Conservation (phyloP, 2,888 invertebrate genomes). For the Pherbina coryleti region DNA sequence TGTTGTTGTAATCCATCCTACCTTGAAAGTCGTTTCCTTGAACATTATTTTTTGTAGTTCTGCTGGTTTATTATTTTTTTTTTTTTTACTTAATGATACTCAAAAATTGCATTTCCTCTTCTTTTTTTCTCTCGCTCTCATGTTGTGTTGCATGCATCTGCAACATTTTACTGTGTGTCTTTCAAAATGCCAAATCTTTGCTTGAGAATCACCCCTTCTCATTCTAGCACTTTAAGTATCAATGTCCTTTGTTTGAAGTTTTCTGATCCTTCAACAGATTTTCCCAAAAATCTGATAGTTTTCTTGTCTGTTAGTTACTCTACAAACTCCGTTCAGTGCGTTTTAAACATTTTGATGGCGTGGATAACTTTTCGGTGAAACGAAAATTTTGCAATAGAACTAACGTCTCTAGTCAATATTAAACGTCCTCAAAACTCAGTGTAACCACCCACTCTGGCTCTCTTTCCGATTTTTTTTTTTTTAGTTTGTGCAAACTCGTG, state of each 20-base stretch:
- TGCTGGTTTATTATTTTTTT: neutral
- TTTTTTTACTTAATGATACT: neutral
- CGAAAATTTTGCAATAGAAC: neutral
- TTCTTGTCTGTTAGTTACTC: neutral
- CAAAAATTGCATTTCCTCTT: neutral
- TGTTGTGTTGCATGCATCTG: neutral
- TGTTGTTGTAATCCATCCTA: conserved; percentile 9
- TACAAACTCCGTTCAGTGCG: neutral
- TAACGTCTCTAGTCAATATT: neutral
- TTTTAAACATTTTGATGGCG: neutral
- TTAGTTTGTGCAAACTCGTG: neutral
- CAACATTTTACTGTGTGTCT: neutral
- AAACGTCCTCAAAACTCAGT: neutral
- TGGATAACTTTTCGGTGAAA: neutral
- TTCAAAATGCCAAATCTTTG: neutral
- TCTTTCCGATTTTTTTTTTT: neutral
- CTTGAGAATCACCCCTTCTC: neutral
- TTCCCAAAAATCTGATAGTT: neutral
- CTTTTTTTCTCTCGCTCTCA: neutral
- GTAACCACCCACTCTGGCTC: neutral
- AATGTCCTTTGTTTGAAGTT: neutral
- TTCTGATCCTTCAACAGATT: conserved; percentile 14
- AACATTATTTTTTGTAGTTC: neutral
- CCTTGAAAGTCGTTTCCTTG: conserved; percentile 2
- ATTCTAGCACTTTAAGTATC: neutral